Conservation (phyloP, 2,888 invertebrate species). For the Salpingus planirostris region DNA sequence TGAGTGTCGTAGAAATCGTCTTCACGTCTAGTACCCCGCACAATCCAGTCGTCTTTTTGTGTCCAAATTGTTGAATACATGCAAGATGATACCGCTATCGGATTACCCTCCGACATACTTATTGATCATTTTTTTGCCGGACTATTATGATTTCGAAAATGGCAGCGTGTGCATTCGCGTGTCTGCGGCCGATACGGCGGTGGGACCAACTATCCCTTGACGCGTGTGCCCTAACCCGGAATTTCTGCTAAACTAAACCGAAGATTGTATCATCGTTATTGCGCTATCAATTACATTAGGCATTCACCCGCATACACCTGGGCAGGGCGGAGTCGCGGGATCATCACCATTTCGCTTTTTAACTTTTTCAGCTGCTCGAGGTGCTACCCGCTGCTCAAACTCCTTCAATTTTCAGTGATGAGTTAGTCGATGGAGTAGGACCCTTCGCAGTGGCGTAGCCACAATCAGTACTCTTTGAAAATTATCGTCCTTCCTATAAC, state of each 20-base stretch:
- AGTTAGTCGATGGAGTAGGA: no score
- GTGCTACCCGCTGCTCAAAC: no score
- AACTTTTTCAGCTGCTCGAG: no score
- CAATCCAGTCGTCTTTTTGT: slow-evolving; percentile 11
- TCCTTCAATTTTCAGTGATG: no score
- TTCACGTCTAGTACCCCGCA: slow-evolving; percentile 1
- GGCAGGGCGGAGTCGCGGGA: slow-evolving; percentile 32
- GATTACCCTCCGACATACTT: slow-evolving; percentile 13
- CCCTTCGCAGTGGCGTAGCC: no score
- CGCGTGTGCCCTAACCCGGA: slow-evolving; percentile 19
- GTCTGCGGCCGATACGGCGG: no score
- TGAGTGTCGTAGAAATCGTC: slow-evolving; percentile 9
- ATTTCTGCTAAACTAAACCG: slow-evolving; percentile 21
- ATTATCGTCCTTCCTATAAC: no score
- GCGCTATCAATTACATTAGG: slow-evolving; percentile 25
- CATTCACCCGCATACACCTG: slow-evolving; percentile 41
- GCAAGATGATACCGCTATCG: slow-evolving; percentile 20
- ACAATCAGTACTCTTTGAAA: no score
- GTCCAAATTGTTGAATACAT: slow-evolving; percentile 17
- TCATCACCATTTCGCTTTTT: slow-evolving; percentile 23
- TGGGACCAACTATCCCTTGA: slow-evolving; percentile 23
- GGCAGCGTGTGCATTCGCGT: no score
- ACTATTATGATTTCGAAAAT: no score
- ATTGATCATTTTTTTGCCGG: slow-evolving; percentile 12
- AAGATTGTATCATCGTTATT: slow-evolving; percentile 28